Evolutionary conservation across 2,888 invertebrate species (phyloP), one percentile per base, ranked within the genome.

Genomic region (Thereva nobilitata): DNA sequence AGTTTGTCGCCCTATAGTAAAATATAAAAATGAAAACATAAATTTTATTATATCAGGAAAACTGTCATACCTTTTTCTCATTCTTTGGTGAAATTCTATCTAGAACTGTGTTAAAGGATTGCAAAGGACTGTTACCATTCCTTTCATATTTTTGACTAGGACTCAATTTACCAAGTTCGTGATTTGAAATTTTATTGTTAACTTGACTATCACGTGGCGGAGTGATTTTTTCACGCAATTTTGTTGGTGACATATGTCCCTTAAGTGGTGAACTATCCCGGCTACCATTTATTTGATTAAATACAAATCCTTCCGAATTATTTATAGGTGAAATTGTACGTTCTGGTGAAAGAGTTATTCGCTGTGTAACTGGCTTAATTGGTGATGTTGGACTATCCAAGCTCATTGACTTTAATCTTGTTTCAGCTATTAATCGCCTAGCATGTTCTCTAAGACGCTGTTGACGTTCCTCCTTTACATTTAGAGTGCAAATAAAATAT

Each of bases 361-460:
- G 75, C 64, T 80, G 79, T 34, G 72, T 70, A 23, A 72, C 67
- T 47, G 54, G 37, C 65, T 78, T 79, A 9, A 78, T 78, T 8
- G 81, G 81, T 49, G 79, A 77, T 50, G 78, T 77, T 2, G 80
- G 80, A 63, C 77, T 78, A n/a, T 78, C 78, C 1, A 75, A 73
- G 67, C 74, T 76, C 3, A 73, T 71, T 10, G 75, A 72, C 71
- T 80, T 80, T 40, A 83, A 84, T 73, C 92, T 84, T 1, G 93
- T 93, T 77, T 95, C 94, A 0, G 93, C 93, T 68, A 97, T 95
- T 64, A 97, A 83, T 75, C 90, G 88, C 73, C 95, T 86, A 68
- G 97, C 97, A 78, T 95, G 84, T 79, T 96, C 96, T 5, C 93
- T 84, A 71, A 97, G 80, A 77, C 91, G 89, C 67, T 88, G 88